phyloP scores from a whole-genome alignment of 2,113 vertebrate species.

The Thamnophis sirtalis region DNA sequence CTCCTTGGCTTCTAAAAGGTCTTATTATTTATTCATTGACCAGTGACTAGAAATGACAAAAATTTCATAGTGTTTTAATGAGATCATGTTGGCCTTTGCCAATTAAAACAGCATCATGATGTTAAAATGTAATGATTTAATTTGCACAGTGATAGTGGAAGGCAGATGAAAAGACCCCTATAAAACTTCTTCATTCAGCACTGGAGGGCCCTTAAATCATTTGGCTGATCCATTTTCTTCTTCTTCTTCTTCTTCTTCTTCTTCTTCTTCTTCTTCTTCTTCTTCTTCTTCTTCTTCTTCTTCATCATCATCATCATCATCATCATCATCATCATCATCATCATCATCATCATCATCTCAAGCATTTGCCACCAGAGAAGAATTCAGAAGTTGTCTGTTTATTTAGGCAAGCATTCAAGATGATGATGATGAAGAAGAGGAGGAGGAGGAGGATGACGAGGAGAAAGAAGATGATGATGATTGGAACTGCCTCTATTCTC shows the following conservation, averaged over 20 bases:
- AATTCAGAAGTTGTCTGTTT: slow-evolving; percentile 71
- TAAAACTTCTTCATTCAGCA: slow-evolving; percentile 58
- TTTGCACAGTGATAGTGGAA: slow-evolving; percentile 75
- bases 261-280: no score
- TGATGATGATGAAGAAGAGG: not conserved
- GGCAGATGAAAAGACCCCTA: slow-evolving; percentile 63
- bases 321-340: not conserved
- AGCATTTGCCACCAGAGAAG: slow-evolving; percentile 58
- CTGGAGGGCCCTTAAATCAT: slow-evolving; percentile 60
- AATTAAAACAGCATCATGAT: slow-evolving; percentile 76
- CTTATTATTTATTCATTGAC: slow-evolving; percentile 68
- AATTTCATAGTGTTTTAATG: slow-evolving; percentile 76
- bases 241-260: no score
- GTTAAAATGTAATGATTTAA: slow-evolving; percentile 81
- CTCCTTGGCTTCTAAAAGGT: slow-evolving; percentile 71
- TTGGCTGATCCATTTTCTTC: slow-evolving; percentile 43
- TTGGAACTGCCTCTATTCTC: not conserved
- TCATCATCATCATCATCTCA: not conserved
- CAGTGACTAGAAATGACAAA: slow-evolving; percentile 58
- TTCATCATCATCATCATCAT: no score
- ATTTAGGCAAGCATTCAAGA: slow-evolving; percentile 50
- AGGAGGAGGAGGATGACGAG: no score
- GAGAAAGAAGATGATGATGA: not conserved
- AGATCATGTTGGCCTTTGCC: slow-evolving; percentile 74
- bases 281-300: no score